Conservation (phyloP, 2,113 vertebrate genomes). For the Platichthys flesus region DNA sequence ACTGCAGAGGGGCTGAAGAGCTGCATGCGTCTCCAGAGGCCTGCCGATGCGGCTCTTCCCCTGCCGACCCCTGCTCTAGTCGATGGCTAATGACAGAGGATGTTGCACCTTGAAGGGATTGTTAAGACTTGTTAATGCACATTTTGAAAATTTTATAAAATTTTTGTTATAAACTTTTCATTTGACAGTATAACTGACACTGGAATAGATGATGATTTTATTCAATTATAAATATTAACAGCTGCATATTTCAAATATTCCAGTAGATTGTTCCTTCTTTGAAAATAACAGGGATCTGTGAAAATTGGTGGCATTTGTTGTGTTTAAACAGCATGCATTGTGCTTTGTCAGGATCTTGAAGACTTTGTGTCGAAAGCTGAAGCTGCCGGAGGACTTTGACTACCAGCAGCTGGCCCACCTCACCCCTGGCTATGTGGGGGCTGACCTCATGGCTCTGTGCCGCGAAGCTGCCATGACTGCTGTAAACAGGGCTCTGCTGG, state of each 20-base stretch:
- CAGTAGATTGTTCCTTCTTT: neutral
- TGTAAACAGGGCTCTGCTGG: slow-evolving; percentile 86
- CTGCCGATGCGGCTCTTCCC: too few species aligned
- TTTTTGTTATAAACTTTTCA: too few species aligned
- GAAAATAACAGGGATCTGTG: neutral
- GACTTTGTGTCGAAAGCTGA: slow-evolving; percentile 92
- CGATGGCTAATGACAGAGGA: too few species aligned
- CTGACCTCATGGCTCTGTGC: slow-evolving; percentile 95
- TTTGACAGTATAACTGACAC: too few species aligned
- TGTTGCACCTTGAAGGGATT: too few species aligned
- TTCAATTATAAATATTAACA: neutral
- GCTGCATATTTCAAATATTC: neutral
- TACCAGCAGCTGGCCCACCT: slow-evolving; percentile 87
- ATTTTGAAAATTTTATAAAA: too few species aligned
- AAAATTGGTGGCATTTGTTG: neutral
- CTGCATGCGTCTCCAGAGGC: too few species aligned
- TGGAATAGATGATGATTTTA: neutral
- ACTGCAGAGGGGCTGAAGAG: too few species aligned
- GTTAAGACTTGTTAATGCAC: too few species aligned
- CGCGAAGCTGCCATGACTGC: slow-evolving; percentile 91
- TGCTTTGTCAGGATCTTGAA: slow-evolving; percentile 87
- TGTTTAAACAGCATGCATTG: neutral
- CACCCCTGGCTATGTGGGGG: slow-evolving; percentile 94
- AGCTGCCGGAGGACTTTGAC: slow-evolving; percentile 85
- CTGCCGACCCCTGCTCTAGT: too few species aligned